These are phyloP conservation scores for Macrosoma leucophasiata DNA, from an alignment of 2,888 invertebrate genomes.

Conservation along the genomic window DNA sequence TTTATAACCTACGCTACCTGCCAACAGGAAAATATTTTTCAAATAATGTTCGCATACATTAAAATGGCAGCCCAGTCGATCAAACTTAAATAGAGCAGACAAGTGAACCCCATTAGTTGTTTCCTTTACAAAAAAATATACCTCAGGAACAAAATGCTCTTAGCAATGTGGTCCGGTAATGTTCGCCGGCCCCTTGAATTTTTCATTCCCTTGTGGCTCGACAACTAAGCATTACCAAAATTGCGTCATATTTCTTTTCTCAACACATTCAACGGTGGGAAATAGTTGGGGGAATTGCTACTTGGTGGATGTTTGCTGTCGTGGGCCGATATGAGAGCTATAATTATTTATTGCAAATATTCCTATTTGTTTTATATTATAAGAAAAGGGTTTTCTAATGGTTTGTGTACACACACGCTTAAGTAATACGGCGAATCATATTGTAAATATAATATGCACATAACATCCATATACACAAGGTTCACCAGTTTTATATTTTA, in stretches of 20 bases:
- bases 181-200: conserved; percentile 70
- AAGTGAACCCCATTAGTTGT: conserved; percentile 42
- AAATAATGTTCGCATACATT: too few species aligned
- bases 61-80: conserved; percentile 23
- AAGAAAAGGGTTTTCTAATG: too few species aligned
- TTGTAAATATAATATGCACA: too few species aligned
- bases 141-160: conserved; percentile 58
- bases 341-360: conserved; percentile 33
- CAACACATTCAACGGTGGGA: conserved; percentile 52
- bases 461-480: too few species aligned
- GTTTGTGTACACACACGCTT: too few species aligned
- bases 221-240: conserved; percentile 74
- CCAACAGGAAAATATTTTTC: too few species aligned
- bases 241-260: conserved; percentile 74
- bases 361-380: too few species aligned
- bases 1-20: too few species aligned
- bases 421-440: too few species aligned
- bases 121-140: conserved; percentile 51
- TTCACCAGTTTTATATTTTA: too few species aligned
- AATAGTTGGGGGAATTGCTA: conserved; percentile 62
- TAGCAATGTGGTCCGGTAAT: conserved; percentile 65
- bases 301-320: conserved; percentile 40
- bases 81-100: conserved; percentile 27
- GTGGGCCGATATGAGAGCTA: conserved; percentile 25
- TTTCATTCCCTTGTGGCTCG: conserved; percentile 73